Conservation (phyloP, 2,888 invertebrate genomes). For the Drosophila putrida region DNA sequence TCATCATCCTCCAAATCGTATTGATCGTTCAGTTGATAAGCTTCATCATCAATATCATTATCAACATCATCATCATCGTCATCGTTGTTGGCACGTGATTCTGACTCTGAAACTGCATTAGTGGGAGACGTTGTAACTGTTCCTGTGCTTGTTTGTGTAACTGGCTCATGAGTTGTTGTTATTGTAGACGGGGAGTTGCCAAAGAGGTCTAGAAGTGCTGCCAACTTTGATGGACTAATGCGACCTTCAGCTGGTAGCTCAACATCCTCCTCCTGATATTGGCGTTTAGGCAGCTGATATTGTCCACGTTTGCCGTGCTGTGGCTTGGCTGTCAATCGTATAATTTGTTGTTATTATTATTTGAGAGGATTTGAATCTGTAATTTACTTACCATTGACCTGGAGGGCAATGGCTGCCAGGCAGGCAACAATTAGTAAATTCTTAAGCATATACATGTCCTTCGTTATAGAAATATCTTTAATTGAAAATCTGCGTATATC, state of each 20-base stretch:
- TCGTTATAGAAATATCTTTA: conserved; percentile 1
- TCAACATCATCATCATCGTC: conserved; percentile 27
- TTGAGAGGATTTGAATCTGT: background rate
- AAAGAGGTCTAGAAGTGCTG: conserved; percentile 36
- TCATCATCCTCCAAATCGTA: conserved; percentile 30
- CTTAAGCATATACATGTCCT: conserved; percentile 60
- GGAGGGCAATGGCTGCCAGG: conserved; percentile 57
- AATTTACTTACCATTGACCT: conserved; percentile 54
- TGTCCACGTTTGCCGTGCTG: conserved; percentile 35
- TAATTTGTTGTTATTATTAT: background rate
- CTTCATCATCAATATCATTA: conserved; percentile 14
- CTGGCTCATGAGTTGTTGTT: too few species aligned
- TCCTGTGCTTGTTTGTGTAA: too few species aligned
- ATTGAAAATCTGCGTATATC: conserved; percentile 20
- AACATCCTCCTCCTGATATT: conserved; percentile 40
- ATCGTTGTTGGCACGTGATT: conserved; percentile 15
- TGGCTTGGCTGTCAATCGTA: conserved; percentile 50
- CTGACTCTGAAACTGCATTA: too few species aligned
- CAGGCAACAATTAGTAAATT: conserved; percentile 58
- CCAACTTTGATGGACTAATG: conserved; percentile 48
- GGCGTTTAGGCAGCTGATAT: conserved; percentile 46
- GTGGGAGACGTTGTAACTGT: too few species aligned
- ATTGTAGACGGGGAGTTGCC: too few species aligned
- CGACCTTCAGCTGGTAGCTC: conserved; percentile 60
- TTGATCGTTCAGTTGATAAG: conserved; percentile 11